Conservation (phyloP, 2,888 invertebrate species). For the Heliconius ismenius region DNA sequence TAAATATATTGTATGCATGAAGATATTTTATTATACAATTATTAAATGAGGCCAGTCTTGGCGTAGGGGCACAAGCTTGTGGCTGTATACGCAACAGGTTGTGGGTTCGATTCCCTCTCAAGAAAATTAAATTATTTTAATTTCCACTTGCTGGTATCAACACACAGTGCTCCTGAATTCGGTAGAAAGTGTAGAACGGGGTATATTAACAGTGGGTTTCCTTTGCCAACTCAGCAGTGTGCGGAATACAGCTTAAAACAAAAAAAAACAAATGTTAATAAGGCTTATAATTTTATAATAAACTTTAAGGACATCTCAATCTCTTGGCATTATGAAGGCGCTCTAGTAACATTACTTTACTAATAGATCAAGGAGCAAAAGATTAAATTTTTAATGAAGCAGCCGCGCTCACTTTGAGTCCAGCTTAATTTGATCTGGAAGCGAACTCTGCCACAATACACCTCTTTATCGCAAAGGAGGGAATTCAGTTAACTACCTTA, state of each 20-base stretch:
- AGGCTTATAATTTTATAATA: neutral
- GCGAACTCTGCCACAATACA: slow-evolving; percentile 35
- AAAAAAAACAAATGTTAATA: neutral
- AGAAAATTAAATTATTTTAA: too few relatives aligned
- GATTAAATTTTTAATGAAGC: slow-evolving; percentile 41
- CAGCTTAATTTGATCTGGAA: slow-evolving; percentile 36
- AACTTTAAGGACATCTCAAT: neutral
- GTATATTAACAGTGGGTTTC: too few relatives aligned
- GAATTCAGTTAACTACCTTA: slow-evolving; percentile 25
- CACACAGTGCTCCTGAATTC: too few relatives aligned
- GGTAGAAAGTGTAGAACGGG: too few relatives aligned
- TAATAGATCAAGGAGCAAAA: slow-evolving; percentile 31
- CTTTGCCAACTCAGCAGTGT: too few relatives aligned
- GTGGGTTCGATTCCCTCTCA: too few relatives aligned
- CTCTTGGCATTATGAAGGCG: slow-evolving; percentile 9
- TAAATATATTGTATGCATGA: neutral
- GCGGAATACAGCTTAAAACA: too few relatives aligned
- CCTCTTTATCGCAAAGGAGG: slow-evolving; percentile 33
- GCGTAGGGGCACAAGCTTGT: too few relatives aligned
- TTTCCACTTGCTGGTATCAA: too few relatives aligned
- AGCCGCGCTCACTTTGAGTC: slow-evolving; percentile 35
- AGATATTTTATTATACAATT: neutral
- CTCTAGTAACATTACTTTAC: slow-evolving; percentile 26
- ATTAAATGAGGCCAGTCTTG: neutral
- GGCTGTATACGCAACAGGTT: too few relatives aligned